Conservation (phyloP, 2,113 vertebrate species). For the Anguilla rostrata region DNA sequence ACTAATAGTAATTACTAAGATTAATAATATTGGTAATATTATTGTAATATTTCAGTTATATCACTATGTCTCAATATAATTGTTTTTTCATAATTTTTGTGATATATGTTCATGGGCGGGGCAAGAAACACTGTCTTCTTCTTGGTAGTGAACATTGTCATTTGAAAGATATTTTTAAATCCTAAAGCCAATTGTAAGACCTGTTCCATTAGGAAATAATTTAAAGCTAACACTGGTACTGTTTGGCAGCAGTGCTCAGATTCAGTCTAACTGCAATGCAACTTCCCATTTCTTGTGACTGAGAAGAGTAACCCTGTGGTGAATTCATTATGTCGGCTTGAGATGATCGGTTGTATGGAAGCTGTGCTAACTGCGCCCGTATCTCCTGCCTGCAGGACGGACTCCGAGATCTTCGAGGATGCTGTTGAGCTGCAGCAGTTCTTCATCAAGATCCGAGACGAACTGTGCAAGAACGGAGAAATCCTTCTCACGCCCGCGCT, state of each 20-base stretch:
- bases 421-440: constrained; percentile 96
- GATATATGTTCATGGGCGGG: neutral
- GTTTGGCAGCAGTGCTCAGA: neutral
- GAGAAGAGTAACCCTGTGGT: neutral
- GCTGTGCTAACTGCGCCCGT: neutral
- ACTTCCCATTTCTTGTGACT: neutral
- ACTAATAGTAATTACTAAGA: no score
- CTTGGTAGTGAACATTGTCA: no score
- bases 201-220: no score
- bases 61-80: neutral
- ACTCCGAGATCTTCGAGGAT: constrained; percentile 97
- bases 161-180: no score
- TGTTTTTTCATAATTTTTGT: neutral
- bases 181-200: no score
- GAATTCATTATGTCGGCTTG: neutral
- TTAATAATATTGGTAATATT: no score
- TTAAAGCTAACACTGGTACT: neutral
- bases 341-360: neutral
- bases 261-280: neutral
- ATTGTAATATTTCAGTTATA: no score
- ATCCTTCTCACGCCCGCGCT: constrained; percentile 89
- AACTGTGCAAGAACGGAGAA: constrained; percentile 97
- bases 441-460: constrained; percentile 95
- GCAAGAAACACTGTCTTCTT: no score
- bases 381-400: constrained; percentile 75